Conservation (phyloP, 1,140 invertebrate species). For the Melipona quadrifasciata region DNA sequence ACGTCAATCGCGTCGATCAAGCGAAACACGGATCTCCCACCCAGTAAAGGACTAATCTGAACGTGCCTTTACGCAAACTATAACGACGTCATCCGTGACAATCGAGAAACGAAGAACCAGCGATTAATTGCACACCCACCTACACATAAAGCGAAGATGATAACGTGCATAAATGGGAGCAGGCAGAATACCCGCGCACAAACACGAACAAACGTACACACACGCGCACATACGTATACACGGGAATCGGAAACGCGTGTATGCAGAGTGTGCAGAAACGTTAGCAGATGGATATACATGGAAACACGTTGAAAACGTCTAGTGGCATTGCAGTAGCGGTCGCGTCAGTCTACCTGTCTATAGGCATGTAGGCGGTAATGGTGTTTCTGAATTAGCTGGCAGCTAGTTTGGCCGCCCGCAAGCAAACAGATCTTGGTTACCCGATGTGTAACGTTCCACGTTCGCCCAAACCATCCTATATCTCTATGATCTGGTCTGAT, state of each 20-base stretch:
- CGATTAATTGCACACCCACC: not conserved
- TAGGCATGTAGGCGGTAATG: slow-evolving; percentile 80
- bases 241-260: slow-evolving; percentile 7
- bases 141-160: not conserved
- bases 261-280: slow-evolving; percentile 1
- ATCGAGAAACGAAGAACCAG: no score
- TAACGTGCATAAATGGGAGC: not conserved
- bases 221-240: not conserved
- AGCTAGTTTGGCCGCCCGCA: slow-evolving; percentile 81
- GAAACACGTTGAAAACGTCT: slow-evolving; percentile 8
- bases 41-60: not conserved
- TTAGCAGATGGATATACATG: slow-evolving; percentile 24
- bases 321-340: slow-evolving; percentile 25
- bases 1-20: not conserved
- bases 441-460: slow-evolving; percentile 80
- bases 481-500: slow-evolving; percentile 62
- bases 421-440: slow-evolving; percentile 82
- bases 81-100: not conserved
- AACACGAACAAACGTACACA: not conserved
- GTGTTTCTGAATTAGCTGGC: slow-evolving; percentile 81
- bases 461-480: slow-evolving; percentile 71
- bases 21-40: not conserved
- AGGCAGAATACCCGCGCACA: not conserved
- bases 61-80: not conserved
- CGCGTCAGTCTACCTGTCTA: slow-evolving; percentile 67